Base-by-base conservation (phyloP, 2,113 vertebrate genomes). In the Brienomyrus longianalis region DNA sequence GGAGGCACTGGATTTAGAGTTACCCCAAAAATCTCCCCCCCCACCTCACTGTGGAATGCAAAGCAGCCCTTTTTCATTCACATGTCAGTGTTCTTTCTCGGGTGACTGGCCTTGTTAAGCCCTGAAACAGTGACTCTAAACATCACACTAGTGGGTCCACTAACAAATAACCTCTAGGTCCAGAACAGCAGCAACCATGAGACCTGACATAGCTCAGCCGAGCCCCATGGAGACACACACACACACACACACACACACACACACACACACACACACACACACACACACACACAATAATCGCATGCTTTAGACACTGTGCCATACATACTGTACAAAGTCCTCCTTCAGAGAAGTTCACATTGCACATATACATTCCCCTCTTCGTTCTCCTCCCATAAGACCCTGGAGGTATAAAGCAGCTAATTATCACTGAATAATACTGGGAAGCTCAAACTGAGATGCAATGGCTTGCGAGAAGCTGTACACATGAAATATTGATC, bases 401-500 rank as follows among this genome's bases (percentile, higher is more conserved):
- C 80, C 89, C 43, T 5, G 39, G 10, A 56, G 88, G 85, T 84
- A 62, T 56, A 17, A 56, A 45, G 51, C 51, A 84, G 39, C 88
- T 89, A 91, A 77, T 90, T 88, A 91, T 88, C 43, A 3, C 39
- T 83, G 48, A 90, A 56, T 47, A 90, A 66, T 50, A 51, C 54
- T 52, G 52, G 88, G 43, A 27, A 80, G 43, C 80, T 45, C 59
- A 19, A 87, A 52, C 89, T 89, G 51, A 86, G 45, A 35, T 27
- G 91, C 39, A 89, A n/a, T 35, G 59, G 62, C 43, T n/a, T 88
- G 23, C 11, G 84, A 88, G 84, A 91, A 90, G 86, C 85, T 70
- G 27, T 83, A 86, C 59, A 90, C 90, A 92, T 90, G 90, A 89
- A 89, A 89, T 92, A 93, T 91, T 88, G 90, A 93, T 92, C 90